Evolutionary conservation across 2,113 vertebrate species (phyloP), one percentile per base, ranked within the genome.

Genomic region (Corydoras maculifer): DNA sequence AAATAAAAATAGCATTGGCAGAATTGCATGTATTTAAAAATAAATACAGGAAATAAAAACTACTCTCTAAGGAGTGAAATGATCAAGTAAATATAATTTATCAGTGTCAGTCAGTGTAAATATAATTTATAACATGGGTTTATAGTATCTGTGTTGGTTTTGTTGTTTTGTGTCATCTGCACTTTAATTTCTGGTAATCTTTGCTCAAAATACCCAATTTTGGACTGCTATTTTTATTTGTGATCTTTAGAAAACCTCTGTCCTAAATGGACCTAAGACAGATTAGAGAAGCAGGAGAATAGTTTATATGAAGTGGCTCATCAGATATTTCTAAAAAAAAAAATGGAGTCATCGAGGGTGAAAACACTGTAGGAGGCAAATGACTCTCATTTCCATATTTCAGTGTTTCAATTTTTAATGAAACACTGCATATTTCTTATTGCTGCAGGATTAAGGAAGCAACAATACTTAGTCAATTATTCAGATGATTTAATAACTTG

Each of bases 321-420:
- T 53, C 51, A 53, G 51, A 53, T 53, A 53, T 53, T 8, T 43
- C 35, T 43, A 43, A 4, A 43, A 43, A 43, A 25, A 25, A 25
- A 25, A 25, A 25, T 25, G 35, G 35, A 43, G 35, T 53, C 51
- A 53, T 14, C 11, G 9, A 53, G 9, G 51, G 51, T 53, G 9
- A 12, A 53, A 10, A 53, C 51, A 8, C 58, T 68, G 11, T 73
- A 74, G 66, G 35, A 72, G 2, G 61, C 74, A 8, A 43, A 43
- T 43, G 35, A 43, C 4, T 43, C 7, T 43, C 59, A 77, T 85
- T 80, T 81, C 73, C 69, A 84, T 82, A 79, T 85, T 80, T 84
- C 70, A 55, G 79, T 79, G 77, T 67, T 59, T 72, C 69, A 48
- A 71, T 54, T 18, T 65, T 58, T 43, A 43, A 43, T 66, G 82